These are phyloP conservation scores for Pitangus sulphuratus DNA, from an alignment of 2,797 vertebrate species.

Conservation along the genomic window DNA sequence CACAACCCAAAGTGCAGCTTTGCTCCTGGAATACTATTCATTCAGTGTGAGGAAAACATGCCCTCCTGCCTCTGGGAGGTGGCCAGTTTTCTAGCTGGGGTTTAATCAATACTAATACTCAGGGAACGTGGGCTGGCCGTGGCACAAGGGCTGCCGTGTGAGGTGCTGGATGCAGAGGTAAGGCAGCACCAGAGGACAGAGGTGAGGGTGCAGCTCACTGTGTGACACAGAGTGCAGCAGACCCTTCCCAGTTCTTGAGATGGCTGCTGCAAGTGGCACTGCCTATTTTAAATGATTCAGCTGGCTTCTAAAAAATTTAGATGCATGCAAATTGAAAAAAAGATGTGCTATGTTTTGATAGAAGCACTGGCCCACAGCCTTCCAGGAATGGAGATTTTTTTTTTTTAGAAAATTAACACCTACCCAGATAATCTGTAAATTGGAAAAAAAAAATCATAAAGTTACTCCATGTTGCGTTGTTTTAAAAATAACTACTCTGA, in stretches of 20 bases:
- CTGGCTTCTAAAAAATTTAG: neutral
- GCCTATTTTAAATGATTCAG: neutral
- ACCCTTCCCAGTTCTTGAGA: neutral
- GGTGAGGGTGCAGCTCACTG: neutral
- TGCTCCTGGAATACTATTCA: neutral
- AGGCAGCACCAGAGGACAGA: neutral
- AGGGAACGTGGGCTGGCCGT: neutral
- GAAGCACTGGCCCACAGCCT: neutral
- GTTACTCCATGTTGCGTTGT: fast-evolving
- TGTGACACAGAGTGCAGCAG: fast-evolving
- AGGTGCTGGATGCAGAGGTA: neutral
- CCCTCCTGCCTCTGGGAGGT: neutral
- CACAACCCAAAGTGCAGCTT: neutral
- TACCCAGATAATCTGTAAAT: neutral
- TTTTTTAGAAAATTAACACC: conserved; percentile 1
- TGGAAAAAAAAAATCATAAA: neutral
- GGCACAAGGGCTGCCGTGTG: neutral
- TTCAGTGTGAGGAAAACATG: fast-evolving
- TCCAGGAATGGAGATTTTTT: neutral
- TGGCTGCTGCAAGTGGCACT: neutral
- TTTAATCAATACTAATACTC: neutral
- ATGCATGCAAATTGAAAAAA: neutral
- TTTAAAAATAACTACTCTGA: neutral
- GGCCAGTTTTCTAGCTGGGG: neutral
- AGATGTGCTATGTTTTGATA: neutral